phyloP scores from a whole-genome alignment of 2,113 vertebrate species.

The Tyrannus savana region DNA sequence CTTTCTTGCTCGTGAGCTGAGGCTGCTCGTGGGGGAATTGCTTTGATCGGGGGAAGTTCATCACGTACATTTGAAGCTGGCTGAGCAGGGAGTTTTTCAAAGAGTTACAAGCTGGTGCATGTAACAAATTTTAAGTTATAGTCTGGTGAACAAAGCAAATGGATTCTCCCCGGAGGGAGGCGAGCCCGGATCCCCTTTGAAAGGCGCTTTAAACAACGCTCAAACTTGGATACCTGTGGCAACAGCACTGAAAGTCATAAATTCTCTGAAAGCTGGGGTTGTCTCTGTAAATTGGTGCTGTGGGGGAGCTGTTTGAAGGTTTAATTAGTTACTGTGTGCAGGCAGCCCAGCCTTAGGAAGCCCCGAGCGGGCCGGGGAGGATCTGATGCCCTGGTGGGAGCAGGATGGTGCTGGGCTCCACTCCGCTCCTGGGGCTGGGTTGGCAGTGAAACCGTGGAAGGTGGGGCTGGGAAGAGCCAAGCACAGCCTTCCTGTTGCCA shows the following conservation, averaged over 20 bases:
- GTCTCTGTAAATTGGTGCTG: constrained; percentile 42
- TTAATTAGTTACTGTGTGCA: not conserved
- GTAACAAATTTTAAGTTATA: constrained; percentile 40
- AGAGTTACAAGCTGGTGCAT: constrained; percentile 57
- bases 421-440: not conserved
- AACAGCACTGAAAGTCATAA: constrained; percentile 49
- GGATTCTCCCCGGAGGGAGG: constrained; percentile 50
- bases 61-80: constrained; percentile 27
- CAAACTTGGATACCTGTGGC: constrained; percentile 55
- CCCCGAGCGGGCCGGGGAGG: not conserved
- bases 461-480: not conserved
- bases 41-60: constrained; percentile 56
- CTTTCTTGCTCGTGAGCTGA: not conserved
- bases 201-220: constrained; percentile 14
- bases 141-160: constrained; percentile 47
- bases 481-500: not conserved
- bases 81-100: constrained; percentile 28
- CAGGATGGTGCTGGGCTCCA: not conserved
- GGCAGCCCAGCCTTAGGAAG: not conserved
- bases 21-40: not conserved
- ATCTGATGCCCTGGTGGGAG: not conserved
- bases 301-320: constrained; percentile 39
- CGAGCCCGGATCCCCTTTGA: constrained; percentile 44
- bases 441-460: not conserved
- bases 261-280: constrained; percentile 18